Evolutionary conservation across 1,140 invertebrate species (phyloP).

Genomic region (Ladona fulva): DNA sequence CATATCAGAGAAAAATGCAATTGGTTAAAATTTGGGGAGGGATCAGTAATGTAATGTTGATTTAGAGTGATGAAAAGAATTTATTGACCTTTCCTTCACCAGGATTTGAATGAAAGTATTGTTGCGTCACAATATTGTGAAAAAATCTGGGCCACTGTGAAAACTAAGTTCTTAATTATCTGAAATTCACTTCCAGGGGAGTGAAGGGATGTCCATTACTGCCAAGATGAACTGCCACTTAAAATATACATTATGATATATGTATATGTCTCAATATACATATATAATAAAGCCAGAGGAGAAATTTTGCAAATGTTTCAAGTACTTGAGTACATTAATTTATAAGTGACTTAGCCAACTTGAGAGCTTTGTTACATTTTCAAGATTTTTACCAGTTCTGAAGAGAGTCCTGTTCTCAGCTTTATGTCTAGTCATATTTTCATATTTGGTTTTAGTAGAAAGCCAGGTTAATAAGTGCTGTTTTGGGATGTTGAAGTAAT

Average conservation of each 20-base stretch:
- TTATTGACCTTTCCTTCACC: background rate
- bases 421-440: slow-evolving; percentile 9
- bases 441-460: background rate
- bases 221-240: slow-evolving; percentile 7
- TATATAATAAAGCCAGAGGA: slow-evolving; percentile 1
- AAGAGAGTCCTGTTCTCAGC: background rate
- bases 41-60: background rate
- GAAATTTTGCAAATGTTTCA: background rate
- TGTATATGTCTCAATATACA: slow-evolving; percentile 8
- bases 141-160: background rate
- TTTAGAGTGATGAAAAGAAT: background rate
- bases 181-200: background rate
- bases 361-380: background rate
- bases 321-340: background rate
- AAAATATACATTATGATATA: background rate
- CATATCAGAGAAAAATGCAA: background rate
- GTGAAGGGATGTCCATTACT: background rate
- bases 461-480: background rate
- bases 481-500: background rate
- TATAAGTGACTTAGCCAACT: background rate
- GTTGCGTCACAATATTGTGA: too few relatives aligned
- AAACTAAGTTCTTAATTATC: background rate
- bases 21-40: background rate
- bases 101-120: too few relatives aligned
- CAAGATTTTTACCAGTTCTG: background rate